phyloP scores from a whole-genome alignment of 2,113 vertebrate genomes.

The Varanus salvator region DNA sequence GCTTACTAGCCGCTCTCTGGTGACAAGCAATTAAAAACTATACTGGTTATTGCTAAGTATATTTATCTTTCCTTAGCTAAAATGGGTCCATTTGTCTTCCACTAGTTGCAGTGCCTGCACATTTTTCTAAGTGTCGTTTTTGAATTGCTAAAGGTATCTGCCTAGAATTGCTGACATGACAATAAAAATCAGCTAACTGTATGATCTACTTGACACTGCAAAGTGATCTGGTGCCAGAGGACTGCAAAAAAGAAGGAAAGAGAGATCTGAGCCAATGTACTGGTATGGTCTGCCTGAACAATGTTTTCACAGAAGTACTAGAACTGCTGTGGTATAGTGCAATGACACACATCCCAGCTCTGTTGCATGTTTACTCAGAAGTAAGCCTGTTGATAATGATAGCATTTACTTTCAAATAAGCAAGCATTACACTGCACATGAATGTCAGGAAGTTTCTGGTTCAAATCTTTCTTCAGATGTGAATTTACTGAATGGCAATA shows the following conservation, averaged over 20 bases:
- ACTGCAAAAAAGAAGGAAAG: slow-evolving; percentile 27
- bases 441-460: background rate
- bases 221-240: slow-evolving; percentile 35
- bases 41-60: background rate
- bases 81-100: slow-evolving; percentile 16
- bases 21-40: slow-evolving; percentile 27
- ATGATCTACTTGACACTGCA: slow-evolving; percentile 42
- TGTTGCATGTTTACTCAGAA: background rate
- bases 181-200: slow-evolving; percentile 11
- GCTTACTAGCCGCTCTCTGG: slow-evolving; percentile 21
- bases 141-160: slow-evolving; percentile 20
- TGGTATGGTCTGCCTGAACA: background rate
- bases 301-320: slow-evolving; percentile 6
- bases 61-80: background rate
- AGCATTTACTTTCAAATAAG: background rate
- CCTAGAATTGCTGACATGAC: slow-evolving; percentile 8
- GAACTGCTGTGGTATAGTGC: background rate
- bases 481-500: slow-evolving; percentile 1
- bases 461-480: slow-evolving; percentile 8
- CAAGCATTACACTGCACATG: background rate
- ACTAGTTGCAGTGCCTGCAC: background rate
- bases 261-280: slow-evolving; percentile 12
- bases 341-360: background rate
- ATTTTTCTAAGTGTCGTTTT: slow-evolving; percentile 13
- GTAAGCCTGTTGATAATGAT: background rate